These are phyloP conservation scores for Petroica traversi DNA, from an alignment of 2,113 vertebrate species.

Conservation along the genomic window DNA sequence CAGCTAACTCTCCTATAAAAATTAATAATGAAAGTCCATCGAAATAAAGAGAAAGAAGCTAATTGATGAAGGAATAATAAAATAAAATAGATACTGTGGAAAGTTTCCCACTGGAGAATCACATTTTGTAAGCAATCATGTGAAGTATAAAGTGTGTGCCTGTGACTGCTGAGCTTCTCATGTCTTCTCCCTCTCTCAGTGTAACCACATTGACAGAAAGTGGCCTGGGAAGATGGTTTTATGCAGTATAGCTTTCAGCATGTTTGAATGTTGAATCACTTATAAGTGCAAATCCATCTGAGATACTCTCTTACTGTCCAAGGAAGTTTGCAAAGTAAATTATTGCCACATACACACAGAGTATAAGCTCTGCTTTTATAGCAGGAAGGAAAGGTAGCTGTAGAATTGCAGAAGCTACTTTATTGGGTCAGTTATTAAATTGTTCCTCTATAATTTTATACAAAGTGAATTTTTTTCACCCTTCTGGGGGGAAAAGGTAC, in stretches of 20 bases:
- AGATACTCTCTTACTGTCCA: not conserved
- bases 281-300: not conserved
- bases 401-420: not conserved
- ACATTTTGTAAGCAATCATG: not conserved
- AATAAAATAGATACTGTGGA: not conserved
- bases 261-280: not conserved
- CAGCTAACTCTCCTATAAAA: slow-evolving; percentile 1
- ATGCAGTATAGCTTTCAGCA: not conserved
- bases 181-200: not conserved
- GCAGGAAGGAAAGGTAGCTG: not conserved
- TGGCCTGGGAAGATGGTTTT: not conserved
- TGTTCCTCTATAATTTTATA: not conserved
- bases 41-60: slow-evolving; percentile 21
- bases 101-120: not conserved
- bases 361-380: not conserved
- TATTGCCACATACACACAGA: not conserved
- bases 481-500: not conserved
- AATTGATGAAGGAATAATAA: not conserved
- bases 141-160: not conserved
- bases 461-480: not conserved
- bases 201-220: not conserved
- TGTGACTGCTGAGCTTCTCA: not conserved
- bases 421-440: not conserved
- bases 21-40: not conserved
- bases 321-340: not conserved